phyloP scores from a whole-genome alignment of 2,888 invertebrate species.

The Theretra japonica region DNA sequence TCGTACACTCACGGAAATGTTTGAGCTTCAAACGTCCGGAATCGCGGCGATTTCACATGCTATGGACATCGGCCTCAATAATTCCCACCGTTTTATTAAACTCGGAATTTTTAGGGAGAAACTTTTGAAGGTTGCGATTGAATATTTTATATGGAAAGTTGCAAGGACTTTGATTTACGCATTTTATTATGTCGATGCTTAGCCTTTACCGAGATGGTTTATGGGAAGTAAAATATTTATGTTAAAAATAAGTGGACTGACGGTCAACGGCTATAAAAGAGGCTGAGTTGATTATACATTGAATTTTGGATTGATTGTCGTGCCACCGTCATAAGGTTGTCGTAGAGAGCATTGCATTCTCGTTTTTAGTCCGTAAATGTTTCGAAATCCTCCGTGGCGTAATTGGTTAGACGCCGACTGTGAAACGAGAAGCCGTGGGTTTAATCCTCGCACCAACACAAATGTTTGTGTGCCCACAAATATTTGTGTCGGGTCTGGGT shows the following conservation, averaged over 20 bases:
- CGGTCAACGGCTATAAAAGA: not conserved
- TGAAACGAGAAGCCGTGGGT: no score
- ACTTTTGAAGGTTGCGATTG: conserved; percentile 17
- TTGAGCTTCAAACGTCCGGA: not conserved
- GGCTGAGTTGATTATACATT: no score
- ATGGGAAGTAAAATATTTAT: not conserved
- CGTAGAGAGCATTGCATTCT: no score
- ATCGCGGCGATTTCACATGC: not conserved
- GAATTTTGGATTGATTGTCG: no score
- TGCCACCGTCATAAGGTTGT: no score
- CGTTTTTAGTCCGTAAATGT: no score
- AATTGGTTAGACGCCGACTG: no score
- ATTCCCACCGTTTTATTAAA: conserved; percentile 3
- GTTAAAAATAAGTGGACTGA: not conserved
- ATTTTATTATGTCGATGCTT: not conserved
- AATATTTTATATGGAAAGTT: conserved; percentile 26
- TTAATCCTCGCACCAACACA: no score
- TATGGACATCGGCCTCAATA: not conserved
- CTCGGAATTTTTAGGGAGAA: conserved; percentile 5
- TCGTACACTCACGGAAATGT: not conserved
- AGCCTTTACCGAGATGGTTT: not conserved
- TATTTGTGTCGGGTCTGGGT: no score
- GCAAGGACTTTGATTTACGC: not conserved
- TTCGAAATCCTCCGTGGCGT: no score
- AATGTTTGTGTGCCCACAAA: no score